These are phyloP conservation scores for Drosophila kanapiae DNA, from an alignment of 1,140 invertebrate species.

Conservation along the genomic window DNA sequence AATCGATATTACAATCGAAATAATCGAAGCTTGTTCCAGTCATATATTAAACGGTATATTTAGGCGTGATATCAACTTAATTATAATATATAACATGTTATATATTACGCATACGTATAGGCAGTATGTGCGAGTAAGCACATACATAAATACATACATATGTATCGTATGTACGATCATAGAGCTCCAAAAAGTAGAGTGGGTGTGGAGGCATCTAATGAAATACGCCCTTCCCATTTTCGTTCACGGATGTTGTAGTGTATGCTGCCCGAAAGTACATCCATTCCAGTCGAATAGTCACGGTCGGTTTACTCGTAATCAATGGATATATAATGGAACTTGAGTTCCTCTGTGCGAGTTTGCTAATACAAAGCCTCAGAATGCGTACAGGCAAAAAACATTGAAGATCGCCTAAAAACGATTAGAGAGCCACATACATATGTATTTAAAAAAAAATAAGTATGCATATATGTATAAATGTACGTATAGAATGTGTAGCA, in stretches of 20 bases:
- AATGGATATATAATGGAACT: conserved; percentile 49
- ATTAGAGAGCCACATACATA: conserved; percentile 34
- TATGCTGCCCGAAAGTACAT: conserved; percentile 50
- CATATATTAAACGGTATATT: neutral
- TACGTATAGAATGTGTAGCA: conserved; percentile 4
- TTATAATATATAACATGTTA: conserved; percentile 16
- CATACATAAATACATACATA: neutral
- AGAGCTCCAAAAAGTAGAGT: conserved; percentile 42
- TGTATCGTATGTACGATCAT: conserved; percentile 15
- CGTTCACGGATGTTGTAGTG: conserved; percentile 47
- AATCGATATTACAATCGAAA: neutral
- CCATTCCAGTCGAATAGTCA: conserved; percentile 50
- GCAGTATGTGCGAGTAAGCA: conserved; percentile 14
- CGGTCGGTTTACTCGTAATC: conserved; percentile 49
- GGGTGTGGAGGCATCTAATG: conserved; percentile 49
- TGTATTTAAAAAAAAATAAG: neutral
- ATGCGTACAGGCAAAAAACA: conserved; percentile 45
- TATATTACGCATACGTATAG: conserved; percentile 24
- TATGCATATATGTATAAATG: neutral
- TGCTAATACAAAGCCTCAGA: conserved; percentile 41
- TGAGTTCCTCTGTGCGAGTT: conserved; percentile 41
- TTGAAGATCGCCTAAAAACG: conserved; percentile 41
- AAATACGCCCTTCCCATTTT: conserved; percentile 52
- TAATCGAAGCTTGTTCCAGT: neutral
- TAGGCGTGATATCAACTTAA: conserved; percentile 1